These are phyloP conservation scores for Noctua fimbriata DNA, from an alignment of 2,888 invertebrate genomes.

Conservation along the genomic window DNA sequence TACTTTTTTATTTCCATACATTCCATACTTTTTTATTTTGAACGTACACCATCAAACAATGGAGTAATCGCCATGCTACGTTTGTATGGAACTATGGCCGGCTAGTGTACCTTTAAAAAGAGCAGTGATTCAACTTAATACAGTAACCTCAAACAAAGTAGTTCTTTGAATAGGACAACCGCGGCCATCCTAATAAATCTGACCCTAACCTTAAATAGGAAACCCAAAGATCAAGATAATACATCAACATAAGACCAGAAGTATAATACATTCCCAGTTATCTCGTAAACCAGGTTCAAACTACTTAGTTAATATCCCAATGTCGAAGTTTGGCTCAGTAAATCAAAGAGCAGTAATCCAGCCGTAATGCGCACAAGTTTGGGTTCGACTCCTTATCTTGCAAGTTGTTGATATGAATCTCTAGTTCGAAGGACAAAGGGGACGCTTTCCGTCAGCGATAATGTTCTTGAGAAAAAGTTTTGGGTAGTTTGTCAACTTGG, in stretches of 20 bases:
- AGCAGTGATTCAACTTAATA: too few relatives aligned
- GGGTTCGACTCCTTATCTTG: slow-evolving; percentile 54
- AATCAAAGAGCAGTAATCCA: slow-evolving; percentile 64
- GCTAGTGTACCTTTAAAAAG: too few relatives aligned
- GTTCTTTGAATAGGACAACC: not conserved
- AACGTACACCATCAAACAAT: too few relatives aligned
- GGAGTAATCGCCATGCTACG: too few relatives aligned
- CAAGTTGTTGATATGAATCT: slow-evolving; percentile 55
- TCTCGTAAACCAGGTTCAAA: slow-evolving; percentile 54
- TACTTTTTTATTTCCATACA: too few relatives aligned
- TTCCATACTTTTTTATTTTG: too few relatives aligned
- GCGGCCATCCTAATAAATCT: not conserved
- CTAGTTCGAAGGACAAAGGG: slow-evolving; percentile 38
- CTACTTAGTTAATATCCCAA: slow-evolving; percentile 48
- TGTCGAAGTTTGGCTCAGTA: slow-evolving; percentile 51
- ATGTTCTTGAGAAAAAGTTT: slow-evolving; percentile 35
- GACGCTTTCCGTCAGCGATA: not conserved
- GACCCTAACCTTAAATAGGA: not conserved
- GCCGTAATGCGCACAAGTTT: slow-evolving; percentile 53
- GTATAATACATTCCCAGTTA: slow-evolving; percentile 11
- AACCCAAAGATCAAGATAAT: slow-evolving; percentile 32
- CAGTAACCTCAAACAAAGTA: too few relatives aligned
- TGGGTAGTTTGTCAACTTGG: slow-evolving; percentile 24
- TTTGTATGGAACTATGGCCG: too few relatives aligned
- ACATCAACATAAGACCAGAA: slow-evolving; percentile 11